Evolutionary conservation across 2,797 vertebrate species (phyloP).

Genomic region (Eulemur coronatus): DNA sequence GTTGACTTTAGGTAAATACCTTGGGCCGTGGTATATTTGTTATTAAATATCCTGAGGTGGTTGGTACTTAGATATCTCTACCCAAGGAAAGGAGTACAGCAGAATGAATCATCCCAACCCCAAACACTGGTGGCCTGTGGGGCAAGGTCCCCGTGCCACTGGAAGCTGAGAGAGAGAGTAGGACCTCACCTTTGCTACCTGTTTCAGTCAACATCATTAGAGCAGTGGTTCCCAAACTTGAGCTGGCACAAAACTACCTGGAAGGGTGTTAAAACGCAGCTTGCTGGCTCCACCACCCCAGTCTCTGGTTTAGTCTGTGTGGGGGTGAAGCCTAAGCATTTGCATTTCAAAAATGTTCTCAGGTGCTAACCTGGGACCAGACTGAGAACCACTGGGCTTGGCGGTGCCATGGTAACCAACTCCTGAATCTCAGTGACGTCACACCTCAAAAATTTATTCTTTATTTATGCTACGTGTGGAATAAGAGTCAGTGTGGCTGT

Average conservation of each 20-base stretch:
- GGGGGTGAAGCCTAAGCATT: background rate
- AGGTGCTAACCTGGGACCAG: background rate
- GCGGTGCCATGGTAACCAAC: background rate
- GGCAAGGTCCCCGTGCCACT: too few relatives aligned
- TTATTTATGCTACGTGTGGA: background rate
- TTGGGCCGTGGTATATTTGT: background rate
- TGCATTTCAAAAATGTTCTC: background rate
- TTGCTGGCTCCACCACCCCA: too few relatives aligned
- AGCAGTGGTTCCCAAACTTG: background rate
- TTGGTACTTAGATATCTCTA: background rate
- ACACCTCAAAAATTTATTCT: background rate
- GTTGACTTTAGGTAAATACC: background rate
- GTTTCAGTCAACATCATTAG: background rate
- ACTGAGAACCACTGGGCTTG: background rate
- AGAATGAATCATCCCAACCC: background rate
- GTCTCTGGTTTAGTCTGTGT: background rate
- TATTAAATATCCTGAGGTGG: background rate
- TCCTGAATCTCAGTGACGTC: background rate
- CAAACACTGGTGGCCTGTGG: background rate
- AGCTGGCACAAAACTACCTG: background rate
- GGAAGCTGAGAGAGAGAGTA: background rate
- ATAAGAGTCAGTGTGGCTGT: background rate
- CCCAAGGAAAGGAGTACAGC: background rate
- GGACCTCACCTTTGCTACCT: background rate
- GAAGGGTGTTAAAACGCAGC: background rate